phyloP scores from a whole-genome alignment of 2,113 vertebrate species.

The Hystrix brachyura region DNA sequence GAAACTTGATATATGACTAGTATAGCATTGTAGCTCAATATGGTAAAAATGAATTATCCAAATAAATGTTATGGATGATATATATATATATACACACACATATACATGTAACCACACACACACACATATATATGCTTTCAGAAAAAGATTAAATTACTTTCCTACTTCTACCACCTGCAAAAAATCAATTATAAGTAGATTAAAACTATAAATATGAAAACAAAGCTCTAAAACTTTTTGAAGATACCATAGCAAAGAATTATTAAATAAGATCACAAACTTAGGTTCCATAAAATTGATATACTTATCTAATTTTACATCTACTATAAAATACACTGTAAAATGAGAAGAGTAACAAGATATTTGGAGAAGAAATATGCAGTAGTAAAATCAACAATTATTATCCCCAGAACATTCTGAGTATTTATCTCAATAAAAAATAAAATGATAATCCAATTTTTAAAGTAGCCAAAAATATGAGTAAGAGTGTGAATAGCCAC shows the following conservation, averaged over 20 bases:
- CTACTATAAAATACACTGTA: background rate
- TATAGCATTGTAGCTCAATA: background rate
- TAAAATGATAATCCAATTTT: background rate
- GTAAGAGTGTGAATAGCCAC: background rate
- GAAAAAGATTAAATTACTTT: background rate
- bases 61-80: background rate
- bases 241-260: background rate
- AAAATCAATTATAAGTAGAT: background rate
- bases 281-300: background rate
- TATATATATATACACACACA: background rate
- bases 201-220: conserved; percentile 18
- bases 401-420: background rate
- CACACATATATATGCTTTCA: background rate
- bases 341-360: conserved; percentile 9
- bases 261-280: background rate
- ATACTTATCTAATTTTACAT: background rate
- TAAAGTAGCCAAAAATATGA: background rate
- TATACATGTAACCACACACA: no score
- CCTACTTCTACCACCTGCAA: background rate
- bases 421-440: background rate
- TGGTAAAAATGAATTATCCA: background rate
- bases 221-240: conserved; percentile 12
- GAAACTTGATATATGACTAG: background rate
- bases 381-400: background rate
- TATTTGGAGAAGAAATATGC: background rate